Evolutionary conservation across 2,113 vertebrate species (phyloP).

Genomic region (Microcebus ravelobensis): DNA sequence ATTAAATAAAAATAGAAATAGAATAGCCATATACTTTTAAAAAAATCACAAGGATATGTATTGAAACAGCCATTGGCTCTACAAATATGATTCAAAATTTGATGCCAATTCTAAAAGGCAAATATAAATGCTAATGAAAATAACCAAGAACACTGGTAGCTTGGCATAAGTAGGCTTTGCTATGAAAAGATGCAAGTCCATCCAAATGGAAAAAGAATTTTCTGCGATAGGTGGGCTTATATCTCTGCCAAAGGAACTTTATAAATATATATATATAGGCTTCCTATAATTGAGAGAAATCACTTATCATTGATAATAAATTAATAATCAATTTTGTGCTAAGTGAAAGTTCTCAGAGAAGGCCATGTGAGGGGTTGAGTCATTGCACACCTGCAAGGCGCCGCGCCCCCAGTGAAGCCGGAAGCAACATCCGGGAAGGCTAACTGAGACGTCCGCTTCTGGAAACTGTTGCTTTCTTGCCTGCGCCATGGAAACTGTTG

Average conservation of each 20-base stretch:
- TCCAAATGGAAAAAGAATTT: neutral
- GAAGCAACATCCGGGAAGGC: too few species aligned
- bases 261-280: neutral
- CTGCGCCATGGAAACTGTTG: too few species aligned
- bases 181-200: neutral
- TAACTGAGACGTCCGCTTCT: too few species aligned
- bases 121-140: slow-evolving; percentile 45
- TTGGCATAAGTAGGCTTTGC: neutral
- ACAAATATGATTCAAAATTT: slow-evolving; percentile 21
- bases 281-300: neutral
- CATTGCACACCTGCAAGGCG: too few species aligned
- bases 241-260: neutral
- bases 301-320: neutral
- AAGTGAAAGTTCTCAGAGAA: slow-evolving; percentile 15
- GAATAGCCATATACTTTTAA: neutral
- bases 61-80: neutral
- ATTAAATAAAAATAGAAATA: neutral
- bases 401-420: too few species aligned
- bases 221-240: neutral
- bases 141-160: neutral
- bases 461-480: too few species aligned
- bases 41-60: neutral
- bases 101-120: neutral
- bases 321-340: neutral
- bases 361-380: too few species aligned